These are phyloP conservation scores for Centropus unirufus DNA, from an alignment of 2,113 vertebrate genomes.

Conservation along the genomic window DNA sequence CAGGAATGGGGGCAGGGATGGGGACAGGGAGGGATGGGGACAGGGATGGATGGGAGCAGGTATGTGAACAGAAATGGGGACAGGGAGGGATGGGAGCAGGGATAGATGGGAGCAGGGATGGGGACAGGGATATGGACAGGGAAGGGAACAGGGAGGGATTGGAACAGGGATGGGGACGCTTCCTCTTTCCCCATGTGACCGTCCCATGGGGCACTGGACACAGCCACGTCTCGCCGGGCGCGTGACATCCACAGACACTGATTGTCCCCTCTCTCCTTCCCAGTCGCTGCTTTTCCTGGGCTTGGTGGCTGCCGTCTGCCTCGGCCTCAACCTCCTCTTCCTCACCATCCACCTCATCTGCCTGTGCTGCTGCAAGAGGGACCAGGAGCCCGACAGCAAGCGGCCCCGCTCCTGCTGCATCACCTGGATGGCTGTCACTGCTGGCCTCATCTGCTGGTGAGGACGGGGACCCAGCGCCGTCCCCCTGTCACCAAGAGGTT, in stretches of 20 bases:
- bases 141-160: fast-evolving
- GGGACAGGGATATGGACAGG: not conserved
- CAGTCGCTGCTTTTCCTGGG: constrained; percentile 91
- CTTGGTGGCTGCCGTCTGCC: constrained; percentile 83
- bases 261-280: not conserved
- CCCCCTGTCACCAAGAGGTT: not conserved
- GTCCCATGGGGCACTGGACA: not conserved
- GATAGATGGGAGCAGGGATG: no score
- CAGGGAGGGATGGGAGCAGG: no score
- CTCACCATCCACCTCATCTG: constrained; percentile 87
- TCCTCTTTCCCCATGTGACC: not conserved
- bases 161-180: not conserved
- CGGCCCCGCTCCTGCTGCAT: constrained; percentile 84
- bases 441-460: constrained; percentile 94
- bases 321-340: constrained; percentile 91
- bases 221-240: no score
- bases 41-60: no score
- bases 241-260: not conserved
- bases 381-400: constrained; percentile 80
- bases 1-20: no score
- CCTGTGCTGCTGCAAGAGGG: constrained; percentile 85
- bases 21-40: no score
- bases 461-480: not conserved
- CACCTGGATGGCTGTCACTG: constrained; percentile 89
- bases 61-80: no score